Evolutionary conservation across 2,888 invertebrate species (phyloP).

Genomic region (Microplitis deprimator): DNA sequence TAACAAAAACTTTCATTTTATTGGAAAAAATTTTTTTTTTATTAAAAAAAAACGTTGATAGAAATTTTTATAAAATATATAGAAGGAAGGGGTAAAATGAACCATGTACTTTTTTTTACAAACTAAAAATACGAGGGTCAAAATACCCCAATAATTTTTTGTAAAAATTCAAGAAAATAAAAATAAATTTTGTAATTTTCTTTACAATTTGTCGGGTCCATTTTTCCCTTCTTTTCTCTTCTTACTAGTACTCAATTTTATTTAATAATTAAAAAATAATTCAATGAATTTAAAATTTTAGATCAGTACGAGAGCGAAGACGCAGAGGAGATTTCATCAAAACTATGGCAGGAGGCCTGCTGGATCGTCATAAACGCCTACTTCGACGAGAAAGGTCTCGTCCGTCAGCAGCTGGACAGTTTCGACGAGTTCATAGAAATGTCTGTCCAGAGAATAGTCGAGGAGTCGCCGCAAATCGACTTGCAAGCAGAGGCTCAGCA

Average conservation of each 20-base stretch:
- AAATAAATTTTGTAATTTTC: too few relatives aligned
- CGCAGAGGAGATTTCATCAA: slow-evolving; percentile 95
- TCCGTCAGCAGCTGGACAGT: slow-evolving; percentile 98
- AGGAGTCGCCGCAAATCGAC: slow-evolving; percentile 98
- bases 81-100: too few relatives aligned
- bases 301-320: slow-evolving; percentile 84
- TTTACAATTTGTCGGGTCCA: too few relatives aligned
- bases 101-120: too few relatives aligned
- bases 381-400: slow-evolving; percentile 99
- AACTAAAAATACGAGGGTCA: too few relatives aligned
- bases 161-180: too few relatives aligned
- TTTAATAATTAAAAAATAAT: not conserved
- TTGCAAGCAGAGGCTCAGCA: slow-evolving; percentile 98
- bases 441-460: slow-evolving; percentile 99
- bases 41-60: too few relatives aligned
- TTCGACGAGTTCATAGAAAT: slow-evolving; percentile 99
- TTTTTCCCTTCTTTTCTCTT: not conserved
- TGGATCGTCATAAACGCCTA: slow-evolving; percentile 99
- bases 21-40: too few relatives aligned
- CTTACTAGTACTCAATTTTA: not conserved
- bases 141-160: too few relatives aligned
- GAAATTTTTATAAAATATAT: too few relatives aligned
- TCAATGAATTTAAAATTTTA: slow-evolving; percentile 6
- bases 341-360: slow-evolving; percentile 99
- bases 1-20: too few relatives aligned